phyloP scores from a whole-genome alignment of 2,888 invertebrate species.

The Cyaniris semiargus region DNA sequence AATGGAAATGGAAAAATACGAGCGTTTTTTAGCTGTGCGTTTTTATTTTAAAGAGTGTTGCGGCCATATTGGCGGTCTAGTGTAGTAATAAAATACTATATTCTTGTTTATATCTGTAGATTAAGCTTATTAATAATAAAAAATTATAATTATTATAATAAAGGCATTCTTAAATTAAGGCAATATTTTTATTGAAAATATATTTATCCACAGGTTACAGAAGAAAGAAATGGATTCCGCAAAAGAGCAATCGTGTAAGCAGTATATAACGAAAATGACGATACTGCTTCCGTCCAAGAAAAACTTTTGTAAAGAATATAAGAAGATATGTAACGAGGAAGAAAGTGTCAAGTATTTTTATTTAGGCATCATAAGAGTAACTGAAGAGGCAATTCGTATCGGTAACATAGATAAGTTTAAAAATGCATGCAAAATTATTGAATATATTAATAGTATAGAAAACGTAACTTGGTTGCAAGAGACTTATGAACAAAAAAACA shows the following conservation, averaged over 20 bases:
- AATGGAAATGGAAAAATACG: no score
- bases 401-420: background rate
- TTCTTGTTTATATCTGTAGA: no score
- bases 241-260: background rate
- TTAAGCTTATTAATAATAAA: no score
- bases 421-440: conserved; percentile 20
- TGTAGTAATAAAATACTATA: no score
- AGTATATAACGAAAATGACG: background rate
- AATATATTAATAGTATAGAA: conserved; percentile 12
- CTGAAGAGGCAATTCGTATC: background rate
- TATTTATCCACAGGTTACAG: conserved; percentile 18
- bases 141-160: no score
- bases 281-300: conserved; percentile 13
- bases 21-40: no score
- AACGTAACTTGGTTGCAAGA: conserved; percentile 1
- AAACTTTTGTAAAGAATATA: conserved; percentile 13
- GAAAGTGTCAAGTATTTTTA: conserved; percentile 4
- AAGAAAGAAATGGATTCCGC: background rate
- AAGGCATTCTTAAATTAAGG: no score
- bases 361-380: background rate
- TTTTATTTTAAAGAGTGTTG: no score
- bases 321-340: background rate
- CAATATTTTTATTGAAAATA: background rate
- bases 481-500: background rate
- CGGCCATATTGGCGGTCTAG: no score